Conservation (phyloP, 2,113 vertebrate genomes). For the Bagarius yarrelli region DNA sequence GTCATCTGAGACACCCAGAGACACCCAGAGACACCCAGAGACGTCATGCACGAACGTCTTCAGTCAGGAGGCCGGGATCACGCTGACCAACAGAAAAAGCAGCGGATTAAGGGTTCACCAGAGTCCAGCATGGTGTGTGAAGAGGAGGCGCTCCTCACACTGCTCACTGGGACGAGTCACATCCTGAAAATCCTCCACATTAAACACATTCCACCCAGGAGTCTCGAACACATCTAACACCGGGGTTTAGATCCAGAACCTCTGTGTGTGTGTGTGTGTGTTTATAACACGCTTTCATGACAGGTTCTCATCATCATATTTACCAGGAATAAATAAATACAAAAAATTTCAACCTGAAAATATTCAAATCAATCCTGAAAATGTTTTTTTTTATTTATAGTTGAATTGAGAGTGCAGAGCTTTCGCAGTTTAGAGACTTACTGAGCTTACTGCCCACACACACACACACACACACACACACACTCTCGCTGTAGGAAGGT, state of each 20-base stretch:
- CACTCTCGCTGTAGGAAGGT: background rate
- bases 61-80: background rate
- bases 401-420: background rate
- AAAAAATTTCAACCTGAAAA: background rate
- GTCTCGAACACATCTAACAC: background rate
- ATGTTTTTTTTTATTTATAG: background rate
- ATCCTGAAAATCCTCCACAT: no score
- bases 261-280: background rate
- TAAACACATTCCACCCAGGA: background rate
- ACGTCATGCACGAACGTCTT: background rate
- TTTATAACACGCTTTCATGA: background rate
- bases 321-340: no score
- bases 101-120: slow-evolving; percentile 18
- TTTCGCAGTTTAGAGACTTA: background rate
- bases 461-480: slow-evolving; percentile 16
- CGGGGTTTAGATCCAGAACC: background rate
- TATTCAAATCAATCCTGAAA: background rate
- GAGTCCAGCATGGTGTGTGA: background rate
- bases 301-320: background rate
- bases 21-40: background rate
- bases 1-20: background rate
- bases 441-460: slow-evolving; percentile 2
- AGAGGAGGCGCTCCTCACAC: background rate
- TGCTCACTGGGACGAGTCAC: background rate
- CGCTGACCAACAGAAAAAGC: background rate